A percentile compares a stretch with the other conserved stretches of the same genome.
phyloP scores from a whole-genome alignment of 2,113 vertebrate species.

The Petrocephalus zakoni region DNA sequence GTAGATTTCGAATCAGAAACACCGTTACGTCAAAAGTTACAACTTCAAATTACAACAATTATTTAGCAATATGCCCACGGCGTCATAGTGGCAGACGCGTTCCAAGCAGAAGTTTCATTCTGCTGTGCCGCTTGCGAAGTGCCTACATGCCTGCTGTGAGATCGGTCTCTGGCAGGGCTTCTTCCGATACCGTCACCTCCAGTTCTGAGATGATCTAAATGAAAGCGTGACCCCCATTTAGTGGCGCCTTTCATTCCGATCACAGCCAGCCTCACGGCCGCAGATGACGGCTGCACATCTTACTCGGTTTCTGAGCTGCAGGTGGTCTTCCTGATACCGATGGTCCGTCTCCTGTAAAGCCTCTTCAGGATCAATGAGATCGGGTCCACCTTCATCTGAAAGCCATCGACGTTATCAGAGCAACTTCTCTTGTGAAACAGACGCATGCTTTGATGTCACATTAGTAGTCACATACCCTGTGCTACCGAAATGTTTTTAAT shows the following conservation, averaged over 20 bases:
- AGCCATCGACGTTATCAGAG: background rate
- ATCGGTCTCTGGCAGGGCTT: background rate
- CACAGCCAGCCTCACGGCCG: background rate
- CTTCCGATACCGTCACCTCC: constrained; percentile 11
- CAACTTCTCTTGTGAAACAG: background rate
- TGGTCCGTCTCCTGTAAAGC: constrained; percentile 40
- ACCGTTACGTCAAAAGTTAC: background rate
- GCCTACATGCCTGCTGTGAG: background rate
- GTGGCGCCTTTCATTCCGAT: background rate
- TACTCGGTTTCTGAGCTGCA: constrained; percentile 60
- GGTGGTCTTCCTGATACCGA: constrained; percentile 49
- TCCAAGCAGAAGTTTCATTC: background rate
- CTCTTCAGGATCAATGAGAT: constrained; percentile 28
- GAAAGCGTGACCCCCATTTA: background rate
- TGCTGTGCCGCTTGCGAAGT: background rate
- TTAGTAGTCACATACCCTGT: background rate
- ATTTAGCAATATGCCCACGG: constrained; percentile 18
- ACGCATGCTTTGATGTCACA: background rate
- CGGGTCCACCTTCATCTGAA: background rate
- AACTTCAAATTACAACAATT: background rate
- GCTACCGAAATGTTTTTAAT: background rate
- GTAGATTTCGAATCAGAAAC: background rate
- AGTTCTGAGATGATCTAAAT: constrained; percentile 39
- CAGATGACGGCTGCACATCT: background rate
- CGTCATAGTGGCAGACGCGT: constrained; percentile 30